phyloP scores from a whole-genome alignment of 2,888 invertebrate genomes.

The Melanophora roralis region DNA sequence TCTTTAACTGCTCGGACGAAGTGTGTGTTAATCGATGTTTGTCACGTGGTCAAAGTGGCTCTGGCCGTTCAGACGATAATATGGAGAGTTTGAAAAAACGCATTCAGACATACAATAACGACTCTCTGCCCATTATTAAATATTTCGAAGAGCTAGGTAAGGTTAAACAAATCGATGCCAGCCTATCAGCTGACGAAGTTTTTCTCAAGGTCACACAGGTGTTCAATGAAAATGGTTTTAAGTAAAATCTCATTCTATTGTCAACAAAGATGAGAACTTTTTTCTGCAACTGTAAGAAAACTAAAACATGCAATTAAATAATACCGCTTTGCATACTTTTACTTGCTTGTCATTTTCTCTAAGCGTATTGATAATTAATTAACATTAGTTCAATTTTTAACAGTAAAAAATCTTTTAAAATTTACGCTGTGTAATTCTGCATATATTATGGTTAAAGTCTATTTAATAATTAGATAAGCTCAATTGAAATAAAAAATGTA shows the following conservation, averaged over 20 bases:
- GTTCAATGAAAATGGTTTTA: slow-evolving; percentile 74
- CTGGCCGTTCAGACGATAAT: slow-evolving; percentile 97
- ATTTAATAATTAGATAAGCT: slow-evolving; percentile 51
- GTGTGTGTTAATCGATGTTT: slow-evolving; percentile 92
- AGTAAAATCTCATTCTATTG: slow-evolving; percentile 56
- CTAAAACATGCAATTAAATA: no score
- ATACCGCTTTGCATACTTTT: slow-evolving; percentile 21
- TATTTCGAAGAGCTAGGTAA: slow-evolving; percentile 85
- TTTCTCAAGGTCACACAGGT: slow-evolving; percentile 80
- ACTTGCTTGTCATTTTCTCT: slow-evolving; percentile 4
- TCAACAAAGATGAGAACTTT: no score
- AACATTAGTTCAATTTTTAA: slow-evolving; percentile 48
- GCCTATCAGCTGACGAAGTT: slow-evolving; percentile 82
- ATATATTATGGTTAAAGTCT: slow-evolving; percentile 31
- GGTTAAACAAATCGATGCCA: slow-evolving; percentile 87
- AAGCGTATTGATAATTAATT: slow-evolving; percentile 6
- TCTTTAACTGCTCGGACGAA: slow-evolving; percentile 92
- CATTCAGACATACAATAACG: slow-evolving; percentile 89
- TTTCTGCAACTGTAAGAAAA: no score
- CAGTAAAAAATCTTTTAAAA: slow-evolving; percentile 20
- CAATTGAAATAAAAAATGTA: background rate
- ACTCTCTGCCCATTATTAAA: slow-evolving; percentile 93
- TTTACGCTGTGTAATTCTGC: slow-evolving; percentile 1
- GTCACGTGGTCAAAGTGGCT: slow-evolving; percentile 90
- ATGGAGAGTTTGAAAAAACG: slow-evolving; percentile 90